Evolutionary conservation across 2,113 vertebrate species (phyloP), one percentile per base, ranked within the genome.

Genomic region (Leucosticte australis): DNA sequence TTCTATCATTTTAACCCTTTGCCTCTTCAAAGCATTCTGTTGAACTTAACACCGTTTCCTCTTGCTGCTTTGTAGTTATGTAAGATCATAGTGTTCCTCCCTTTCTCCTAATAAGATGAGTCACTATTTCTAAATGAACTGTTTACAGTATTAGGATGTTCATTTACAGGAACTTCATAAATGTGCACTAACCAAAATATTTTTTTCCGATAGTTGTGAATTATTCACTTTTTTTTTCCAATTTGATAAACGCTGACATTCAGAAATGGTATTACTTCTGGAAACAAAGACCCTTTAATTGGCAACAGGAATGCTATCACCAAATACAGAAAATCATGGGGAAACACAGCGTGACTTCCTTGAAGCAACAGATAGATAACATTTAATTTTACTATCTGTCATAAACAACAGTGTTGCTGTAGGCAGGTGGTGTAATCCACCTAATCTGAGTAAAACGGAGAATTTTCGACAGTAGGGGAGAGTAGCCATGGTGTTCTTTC

Each of bases 1-100:
- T 96, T 93, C 60, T 55, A 75, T 86, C 63, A 90, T 71, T 93
- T 95, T 96, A 96, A 96, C 79, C 64, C 83, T 95, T 91, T 74
- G 55, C 21, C 27, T 93, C 79, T 71, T 88, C 76, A 96, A 95
- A 92, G 83, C 56, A 60, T 75, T 93, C 79, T 60, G 37, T 12
- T 71, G 64, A 93, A 81, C 39, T 85, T 44, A 70, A 41, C 19
- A 18, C 59, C 42, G 31, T 39, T 92, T 83, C 68, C 60, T n/a
- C 62, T 56, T 53, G 47, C 42, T 76, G 50, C 63, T 89, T 71
- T 87, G 73, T 21, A 91, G 83, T 87, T 92, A 87, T 27, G 35
- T 9, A 85, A 91, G 67, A 90, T 60, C 67, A 73, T 18, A 60
- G n/a, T 50, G 50, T 62, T 91, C 53, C 56, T 35, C 23, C 52